Percentiles rank a stretch among this genome's conserved stretches.
phyloP scores from a whole-genome alignment of 2,797 vertebrate species.

The Fringilla coelebs region DNA sequence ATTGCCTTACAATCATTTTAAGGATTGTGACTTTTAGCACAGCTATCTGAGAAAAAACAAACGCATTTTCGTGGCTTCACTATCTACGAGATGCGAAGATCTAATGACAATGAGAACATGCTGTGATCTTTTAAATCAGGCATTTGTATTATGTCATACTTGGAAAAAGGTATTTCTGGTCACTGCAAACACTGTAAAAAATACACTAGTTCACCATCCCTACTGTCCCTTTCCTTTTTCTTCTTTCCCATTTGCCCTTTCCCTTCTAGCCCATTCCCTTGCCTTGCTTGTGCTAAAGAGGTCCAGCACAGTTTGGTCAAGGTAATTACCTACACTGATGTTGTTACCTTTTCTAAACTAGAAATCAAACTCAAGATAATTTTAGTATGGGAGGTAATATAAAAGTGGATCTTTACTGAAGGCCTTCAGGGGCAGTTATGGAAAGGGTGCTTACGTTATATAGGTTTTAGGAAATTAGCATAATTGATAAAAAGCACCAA shows the following conservation, averaged over 20 bases:
- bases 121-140: background rate
- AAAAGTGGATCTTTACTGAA: background rate
- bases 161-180: background rate
- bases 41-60: background rate
- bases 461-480: background rate
- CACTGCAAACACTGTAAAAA: background rate
- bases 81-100: background rate
- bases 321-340: background rate
- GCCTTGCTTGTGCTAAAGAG: background rate
- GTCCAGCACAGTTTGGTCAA: background rate
- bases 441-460: background rate
- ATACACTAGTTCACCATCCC: background rate
- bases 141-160: background rate
- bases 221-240: background rate
- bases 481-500: background rate
- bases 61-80: background rate
- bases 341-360: background rate
- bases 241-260: accelerated
- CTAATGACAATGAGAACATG: background rate
- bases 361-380: background rate
- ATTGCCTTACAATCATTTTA: background rate
- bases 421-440: background rate
- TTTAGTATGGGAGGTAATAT: background rate
- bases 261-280: background rate
- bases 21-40: background rate